Evolutionary conservation across 2,113 vertebrate species (phyloP).

Genomic region (Oryzias melastigma): DNA sequence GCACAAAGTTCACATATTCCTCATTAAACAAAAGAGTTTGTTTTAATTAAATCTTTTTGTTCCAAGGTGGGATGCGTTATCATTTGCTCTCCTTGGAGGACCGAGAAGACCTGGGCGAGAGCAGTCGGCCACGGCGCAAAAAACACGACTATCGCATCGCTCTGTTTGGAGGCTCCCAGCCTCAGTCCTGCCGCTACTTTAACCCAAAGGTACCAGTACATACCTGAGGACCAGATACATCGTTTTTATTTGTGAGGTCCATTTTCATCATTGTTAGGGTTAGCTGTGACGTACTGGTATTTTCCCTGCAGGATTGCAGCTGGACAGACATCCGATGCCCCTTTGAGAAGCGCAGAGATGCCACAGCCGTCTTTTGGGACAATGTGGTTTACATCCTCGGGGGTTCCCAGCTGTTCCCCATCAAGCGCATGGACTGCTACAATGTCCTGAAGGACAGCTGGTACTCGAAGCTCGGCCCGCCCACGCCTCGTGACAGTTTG

Average conservation of each 20-base stretch:
- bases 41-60: background rate
- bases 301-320: constrained; percentile 85
- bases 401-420: constrained; percentile 96
- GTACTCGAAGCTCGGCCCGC: constrained; percentile 97
- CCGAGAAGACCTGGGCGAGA: constrained; percentile 92
- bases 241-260: background rate
- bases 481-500: constrained; percentile 93
- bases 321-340: constrained; percentile 98
- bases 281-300: background rate
- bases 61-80: constrained; percentile 70
- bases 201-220: constrained; percentile 87
- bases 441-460: constrained; percentile 98
- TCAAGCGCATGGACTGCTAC: constrained; percentile 99
- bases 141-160: constrained; percentile 95
- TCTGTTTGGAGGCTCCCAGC: constrained; percentile 95
- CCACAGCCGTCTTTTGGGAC: constrained; percentile 96
- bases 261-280: background rate
- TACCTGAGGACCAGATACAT: background rate
- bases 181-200: constrained; percentile 96
- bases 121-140: constrained; percentile 89
- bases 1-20: too few relatives aligned
- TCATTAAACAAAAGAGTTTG: background rate
- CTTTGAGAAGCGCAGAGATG: constrained; percentile 95
- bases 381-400: constrained; percentile 98
- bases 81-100: constrained; percentile 79